A percentile compares a stretch with the other conserved stretches of the same genome.
These are phyloP conservation scores for Ennomos erosarius DNA, from an alignment of 2,888 invertebrate genomes.

Conservation along the genomic window DNA sequence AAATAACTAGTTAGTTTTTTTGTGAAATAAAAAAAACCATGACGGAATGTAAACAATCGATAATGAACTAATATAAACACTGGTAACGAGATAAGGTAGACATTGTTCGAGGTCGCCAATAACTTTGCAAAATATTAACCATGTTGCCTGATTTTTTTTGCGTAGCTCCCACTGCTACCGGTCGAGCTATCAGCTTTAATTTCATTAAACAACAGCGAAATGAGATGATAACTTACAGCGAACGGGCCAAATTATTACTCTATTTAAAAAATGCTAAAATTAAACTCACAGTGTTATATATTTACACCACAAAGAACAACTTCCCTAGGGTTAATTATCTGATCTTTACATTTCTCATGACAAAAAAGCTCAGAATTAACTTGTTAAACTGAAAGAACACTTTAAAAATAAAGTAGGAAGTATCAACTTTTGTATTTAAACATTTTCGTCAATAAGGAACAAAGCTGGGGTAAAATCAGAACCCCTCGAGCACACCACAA, in stretches of 20 bases:
- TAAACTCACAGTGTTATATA: background rate
- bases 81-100: conserved; percentile 35
- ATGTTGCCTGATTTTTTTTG: conserved; percentile 17
- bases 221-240: conserved; percentile 34
- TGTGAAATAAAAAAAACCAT: conserved; percentile 33
- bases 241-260: conserved; percentile 16
- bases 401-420: conserved; percentile 45
- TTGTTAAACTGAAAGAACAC: conserved; percentile 1
- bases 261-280: conserved; percentile 6
- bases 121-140: conserved; percentile 24
- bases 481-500: conserved; percentile 31
- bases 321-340: background rate
- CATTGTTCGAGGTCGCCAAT: conserved; percentile 42
- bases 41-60: conserved; percentile 41
- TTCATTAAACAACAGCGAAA: conserved; percentile 15
- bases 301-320: background rate
- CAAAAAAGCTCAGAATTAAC: conserved; percentile 13
- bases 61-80: conserved; percentile 13
- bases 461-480: conserved; percentile 40
- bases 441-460: conserved; percentile 35
- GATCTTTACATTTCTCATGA: background rate
- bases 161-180: conserved; percentile 14
- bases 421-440: conserved; percentile 52
- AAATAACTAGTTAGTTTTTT: background rate
- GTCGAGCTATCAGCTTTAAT: conserved; percentile 24